phyloP scores from a whole-genome alignment of 2,888 invertebrate genomes.

The Myopa testacea region DNA sequence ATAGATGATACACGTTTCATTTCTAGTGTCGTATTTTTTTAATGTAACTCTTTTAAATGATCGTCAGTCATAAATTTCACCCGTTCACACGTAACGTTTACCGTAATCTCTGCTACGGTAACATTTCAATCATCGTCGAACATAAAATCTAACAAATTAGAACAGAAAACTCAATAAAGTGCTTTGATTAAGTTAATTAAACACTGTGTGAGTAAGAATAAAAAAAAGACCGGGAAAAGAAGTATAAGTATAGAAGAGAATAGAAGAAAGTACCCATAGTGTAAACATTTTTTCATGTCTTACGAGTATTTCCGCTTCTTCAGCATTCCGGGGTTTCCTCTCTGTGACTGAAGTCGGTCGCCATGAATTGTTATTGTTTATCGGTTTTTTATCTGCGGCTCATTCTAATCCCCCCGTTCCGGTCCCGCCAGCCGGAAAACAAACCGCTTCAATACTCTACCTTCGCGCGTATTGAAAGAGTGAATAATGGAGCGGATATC shows the following conservation, averaged over 20 bases:
- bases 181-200: not conserved
- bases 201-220: not conserved
- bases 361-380: not conserved
- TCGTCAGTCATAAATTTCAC: no score
- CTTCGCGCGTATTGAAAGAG: not conserved
- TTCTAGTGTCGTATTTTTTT: no score
- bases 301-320: conserved; percentile 20
- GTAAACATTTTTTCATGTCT: not conserved
- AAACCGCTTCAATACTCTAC: not conserved
- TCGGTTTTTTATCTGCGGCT: not conserved
- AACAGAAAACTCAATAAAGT: not conserved
- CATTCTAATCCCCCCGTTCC: not conserved
- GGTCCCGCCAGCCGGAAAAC: not conserved
- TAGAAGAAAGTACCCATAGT: not conserved
- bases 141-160: not conserved
- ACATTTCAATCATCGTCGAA: not conserved
- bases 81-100: no score
- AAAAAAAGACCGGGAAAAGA: not conserved
- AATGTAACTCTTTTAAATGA: no score
- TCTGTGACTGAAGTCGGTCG: not conserved
- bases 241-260: not conserved
- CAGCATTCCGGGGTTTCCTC: conserved; percentile 14
- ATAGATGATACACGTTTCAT: no score
- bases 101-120: no score
- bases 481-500: conserved; percentile 22